Conservation (phyloP, 2,113 vertebrate genomes). For the Puffinus mauretanicus region DNA sequence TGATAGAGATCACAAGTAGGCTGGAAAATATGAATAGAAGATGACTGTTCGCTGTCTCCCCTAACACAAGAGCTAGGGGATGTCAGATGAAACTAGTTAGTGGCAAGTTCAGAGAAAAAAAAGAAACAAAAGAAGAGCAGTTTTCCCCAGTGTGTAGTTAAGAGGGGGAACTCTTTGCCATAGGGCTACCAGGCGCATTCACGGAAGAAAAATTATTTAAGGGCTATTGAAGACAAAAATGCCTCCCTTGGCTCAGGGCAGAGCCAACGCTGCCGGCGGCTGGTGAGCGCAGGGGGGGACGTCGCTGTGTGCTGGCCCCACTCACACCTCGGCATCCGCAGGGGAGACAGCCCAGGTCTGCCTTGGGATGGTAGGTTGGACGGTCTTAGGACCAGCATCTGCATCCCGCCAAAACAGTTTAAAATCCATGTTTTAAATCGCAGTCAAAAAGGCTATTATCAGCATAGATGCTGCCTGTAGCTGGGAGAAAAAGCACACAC, state of each 20-base stretch:
- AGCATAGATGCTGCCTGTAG: neutral
- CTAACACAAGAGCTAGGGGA: neutral
- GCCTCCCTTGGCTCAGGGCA: neutral
- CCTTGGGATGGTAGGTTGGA: neutral
- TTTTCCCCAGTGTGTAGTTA: neutral
- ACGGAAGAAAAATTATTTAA: neutral
- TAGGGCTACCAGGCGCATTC: neutral
- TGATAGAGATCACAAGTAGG: neutral
- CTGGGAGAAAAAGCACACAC: neutral
- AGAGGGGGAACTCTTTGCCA: neutral
- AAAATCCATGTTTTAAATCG: neutral
- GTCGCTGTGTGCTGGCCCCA: neutral
- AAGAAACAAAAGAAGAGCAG: neutral
- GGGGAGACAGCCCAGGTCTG: neutral
- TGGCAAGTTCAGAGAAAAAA: neutral
- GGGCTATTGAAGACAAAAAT: neutral
- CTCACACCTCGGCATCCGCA: fast-evolving
- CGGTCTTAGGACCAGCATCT: fast-evolving
- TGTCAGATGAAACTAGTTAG: slow-evolving; percentile 36
- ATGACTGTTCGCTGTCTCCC: neutral
- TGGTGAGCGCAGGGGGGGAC: fast-evolving
- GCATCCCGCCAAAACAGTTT: neutral
- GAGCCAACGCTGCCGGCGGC: fast-evolving
- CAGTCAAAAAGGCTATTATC: neutral
- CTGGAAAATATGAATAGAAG: slow-evolving; percentile 44